phyloP scores from a whole-genome alignment of 2,797 vertebrate species.

The Carapus acus region DNA sequence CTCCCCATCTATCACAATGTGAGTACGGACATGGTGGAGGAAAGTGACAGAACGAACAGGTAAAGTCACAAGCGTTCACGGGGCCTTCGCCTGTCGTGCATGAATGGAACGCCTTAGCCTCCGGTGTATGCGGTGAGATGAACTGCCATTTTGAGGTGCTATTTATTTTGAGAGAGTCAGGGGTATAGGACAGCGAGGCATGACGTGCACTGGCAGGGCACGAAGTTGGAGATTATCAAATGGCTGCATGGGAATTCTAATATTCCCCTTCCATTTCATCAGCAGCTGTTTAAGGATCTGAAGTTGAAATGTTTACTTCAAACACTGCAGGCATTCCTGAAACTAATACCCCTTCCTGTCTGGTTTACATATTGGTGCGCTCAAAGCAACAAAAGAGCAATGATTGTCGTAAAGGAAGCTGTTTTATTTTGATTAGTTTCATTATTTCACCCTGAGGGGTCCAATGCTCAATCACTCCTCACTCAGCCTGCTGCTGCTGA shows the following conservation, averaged over 20 bases:
- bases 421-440: slow-evolving; percentile 51
- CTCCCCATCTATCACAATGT: slow-evolving; percentile 53
- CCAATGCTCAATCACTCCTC: slow-evolving; percentile 36
- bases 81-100: slow-evolving; percentile 33
- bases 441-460: slow-evolving; percentile 38
- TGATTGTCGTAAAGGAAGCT: slow-evolving; percentile 48
- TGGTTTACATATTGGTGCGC: slow-evolving; percentile 28
- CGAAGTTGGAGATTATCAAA: slow-evolving; percentile 64
- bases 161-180: slow-evolving; percentile 57
- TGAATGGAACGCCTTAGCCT: slow-evolving; percentile 47
- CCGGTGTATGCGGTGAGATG: slow-evolving; percentile 55
- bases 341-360: slow-evolving; percentile 29
- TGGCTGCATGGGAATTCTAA: slow-evolving; percentile 51
- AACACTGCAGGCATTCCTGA: slow-evolving; percentile 28
- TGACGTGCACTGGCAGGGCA: slow-evolving; percentile 63
- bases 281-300: slow-evolving; percentile 46
- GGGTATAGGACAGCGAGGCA: slow-evolving; percentile 52
- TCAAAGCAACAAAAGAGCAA: slow-evolving; percentile 22
- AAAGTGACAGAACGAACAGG: slow-evolving; percentile 50
- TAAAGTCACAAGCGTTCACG: slow-evolving; percentile 47
- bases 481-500: slow-evolving; percentile 48
- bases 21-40: slow-evolving; percentile 5
- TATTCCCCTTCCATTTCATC: slow-evolving; percentile 55
- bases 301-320: slow-evolving; percentile 30
- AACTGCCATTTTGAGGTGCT: slow-evolving; percentile 54